Evolutionary conservation across 2,113 vertebrate genomes (phyloP).

Genomic region (Dipodomys stephensi): DNA sequence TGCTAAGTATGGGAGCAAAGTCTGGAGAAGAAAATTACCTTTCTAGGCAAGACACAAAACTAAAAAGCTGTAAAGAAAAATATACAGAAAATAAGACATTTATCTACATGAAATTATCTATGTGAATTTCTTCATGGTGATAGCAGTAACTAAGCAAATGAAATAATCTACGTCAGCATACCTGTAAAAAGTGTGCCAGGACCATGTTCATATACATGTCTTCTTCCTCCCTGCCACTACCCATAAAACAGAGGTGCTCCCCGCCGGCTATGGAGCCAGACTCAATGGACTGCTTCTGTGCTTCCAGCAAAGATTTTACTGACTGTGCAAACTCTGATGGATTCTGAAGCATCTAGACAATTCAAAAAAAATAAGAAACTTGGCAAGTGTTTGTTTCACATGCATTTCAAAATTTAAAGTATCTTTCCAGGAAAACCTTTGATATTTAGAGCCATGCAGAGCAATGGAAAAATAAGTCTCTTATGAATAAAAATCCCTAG

Average conservation of each 20-base stretch:
- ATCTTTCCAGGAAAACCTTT: not conserved
- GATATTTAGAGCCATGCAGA: conserved; percentile 39
- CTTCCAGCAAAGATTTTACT: conserved; percentile 97
- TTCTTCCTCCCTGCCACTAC: conserved; percentile 98
- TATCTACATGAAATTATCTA: not conserved
- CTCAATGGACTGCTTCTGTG: conserved; percentile 98
- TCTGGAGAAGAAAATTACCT: not conserved
- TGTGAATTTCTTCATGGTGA: not conserved
- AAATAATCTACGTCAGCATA: conserved; percentile 71
- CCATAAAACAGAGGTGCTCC: conserved; percentile 99
- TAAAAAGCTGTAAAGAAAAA: not conserved
- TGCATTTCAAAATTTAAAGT: conserved; percentile 41
- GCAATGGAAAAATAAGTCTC: not conserved
- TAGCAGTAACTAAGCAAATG: not conserved
- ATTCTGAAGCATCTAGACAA: conserved; percentile 97
- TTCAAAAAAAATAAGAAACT: conserved; percentile 14
- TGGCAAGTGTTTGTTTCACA: conserved; percentile 3
- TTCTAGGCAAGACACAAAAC: conserved; percentile 52
- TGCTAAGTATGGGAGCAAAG: conserved; percentile 35
- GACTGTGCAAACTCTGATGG: conserved; percentile 97
- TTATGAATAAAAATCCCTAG: too few relatives aligned
- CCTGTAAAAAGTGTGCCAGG: conserved; percentile 98
- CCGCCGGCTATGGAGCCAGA: conserved; percentile 97
- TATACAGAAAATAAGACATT: not conserved
- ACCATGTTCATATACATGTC: conserved; percentile 99